Conservation (phyloP, 2,888 invertebrate genomes). For the Gymnosoma rotundatum region DNA sequence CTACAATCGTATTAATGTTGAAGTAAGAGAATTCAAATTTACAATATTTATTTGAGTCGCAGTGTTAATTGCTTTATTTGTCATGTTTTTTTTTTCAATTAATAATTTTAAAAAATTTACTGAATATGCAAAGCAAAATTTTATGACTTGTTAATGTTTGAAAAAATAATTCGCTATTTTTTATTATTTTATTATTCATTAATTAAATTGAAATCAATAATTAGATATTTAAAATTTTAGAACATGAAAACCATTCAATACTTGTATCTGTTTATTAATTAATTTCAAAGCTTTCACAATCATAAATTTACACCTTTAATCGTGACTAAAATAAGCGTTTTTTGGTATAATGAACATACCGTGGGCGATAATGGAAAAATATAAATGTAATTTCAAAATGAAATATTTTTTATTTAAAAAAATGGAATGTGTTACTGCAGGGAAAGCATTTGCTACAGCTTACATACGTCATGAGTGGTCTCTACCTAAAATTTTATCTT, state of each 20-base stretch:
- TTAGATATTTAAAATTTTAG: conserved; percentile 29
- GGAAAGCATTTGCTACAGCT: too few relatives aligned
- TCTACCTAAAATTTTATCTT: too few relatives aligned
- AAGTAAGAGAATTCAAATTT: background rate
- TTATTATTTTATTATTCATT: conserved; percentile 16
- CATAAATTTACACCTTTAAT: conserved; percentile 58
- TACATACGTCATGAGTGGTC: too few relatives aligned
- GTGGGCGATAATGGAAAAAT: background rate
- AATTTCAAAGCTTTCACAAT: conserved; percentile 10
- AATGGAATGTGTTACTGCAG: too few relatives aligned
- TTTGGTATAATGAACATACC: background rate
- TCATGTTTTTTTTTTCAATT: conserved; percentile 38
- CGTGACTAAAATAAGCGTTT: conserved; percentile 41
- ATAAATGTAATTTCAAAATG: too few relatives aligned
- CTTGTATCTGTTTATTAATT: background rate
- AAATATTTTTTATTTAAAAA: too few relatives aligned
- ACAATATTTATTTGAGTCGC: conserved; percentile 28
- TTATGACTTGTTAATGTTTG: conserved; percentile 45
- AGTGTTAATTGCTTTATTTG: conserved; percentile 48
- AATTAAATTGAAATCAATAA: conserved; percentile 7
- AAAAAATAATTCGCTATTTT: conserved; percentile 15
- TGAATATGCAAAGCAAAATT: conserved; percentile 28
- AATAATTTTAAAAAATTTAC: conserved; percentile 41
- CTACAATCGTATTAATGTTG: background rate
- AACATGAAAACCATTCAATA: conserved; percentile 7